Base-by-base conservation (phyloP, 2,888 invertebrate species). In the Hylaea fasciaria region DNA sequence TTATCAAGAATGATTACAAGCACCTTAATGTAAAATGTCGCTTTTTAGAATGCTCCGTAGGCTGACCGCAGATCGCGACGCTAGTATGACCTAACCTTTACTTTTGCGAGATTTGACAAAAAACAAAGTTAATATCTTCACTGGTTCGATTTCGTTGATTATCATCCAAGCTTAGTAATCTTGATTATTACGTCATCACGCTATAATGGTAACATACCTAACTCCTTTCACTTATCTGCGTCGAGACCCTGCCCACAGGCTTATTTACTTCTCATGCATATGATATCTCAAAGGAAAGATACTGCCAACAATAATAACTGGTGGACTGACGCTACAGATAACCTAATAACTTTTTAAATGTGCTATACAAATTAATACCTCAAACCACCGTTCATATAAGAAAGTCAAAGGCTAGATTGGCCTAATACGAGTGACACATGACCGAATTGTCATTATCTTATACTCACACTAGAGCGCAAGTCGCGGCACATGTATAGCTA, bases 361-460 rank as follows among this genome's bases (percentile, higher is more conserved):
- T 50, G 45, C 41, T 14, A 28, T 4, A n/a, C 29, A 52, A 35
- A 48, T 61, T 58, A 66, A 16, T 44, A 39, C 16, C 55, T 57
- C 58, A 54, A 56, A 54, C 61, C 64, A 56, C 54, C 39, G 53
- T 46, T 55, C 52, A 47, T 54, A 12, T 46, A n/a, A 40, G 8
- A 14, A 0, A 14, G 13, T 4, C 12, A 37, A n/a, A 12, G 12
- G 37, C 37, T 37, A 10, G 2, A 12, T 4, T 37, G n/a, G 3
- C 9, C 32, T 28, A 32, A 32, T 9, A 32, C 32, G 7, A 32
- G 10, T 32, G 32, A 32, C 9, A 32, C 32, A 32, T 8, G 9
- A n/a, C n/a, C 32, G 32, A 32, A 9, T n/a, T 10, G 32, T 1
- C 7, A 1, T 1, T 32, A 9, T 32, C 7, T 32, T 8, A 7